A percentile compares a stretch with the other conserved stretches of the same genome.
Conservation (phyloP, 2,797 vertebrate genomes). For the Acropternis orthonyx region DNA sequence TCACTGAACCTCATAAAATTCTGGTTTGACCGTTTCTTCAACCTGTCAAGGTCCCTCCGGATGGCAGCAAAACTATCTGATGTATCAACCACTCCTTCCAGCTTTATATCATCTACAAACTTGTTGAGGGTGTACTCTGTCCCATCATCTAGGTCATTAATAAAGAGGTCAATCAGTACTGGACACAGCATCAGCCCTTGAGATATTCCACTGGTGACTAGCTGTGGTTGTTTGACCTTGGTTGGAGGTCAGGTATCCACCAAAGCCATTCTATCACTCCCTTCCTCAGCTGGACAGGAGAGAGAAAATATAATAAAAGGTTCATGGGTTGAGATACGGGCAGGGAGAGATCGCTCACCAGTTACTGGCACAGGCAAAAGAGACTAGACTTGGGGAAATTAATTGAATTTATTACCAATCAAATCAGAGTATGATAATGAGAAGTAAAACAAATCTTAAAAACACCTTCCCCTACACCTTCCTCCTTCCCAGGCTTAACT, state of each 20-base stretch:
- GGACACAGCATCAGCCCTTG: background rate
- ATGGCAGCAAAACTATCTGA: background rate
- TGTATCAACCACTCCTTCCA: background rate
- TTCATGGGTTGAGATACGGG: background rate
- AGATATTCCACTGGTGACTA: background rate
- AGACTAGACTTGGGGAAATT: background rate
- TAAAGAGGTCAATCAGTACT: background rate
- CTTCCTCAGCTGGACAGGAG: background rate
- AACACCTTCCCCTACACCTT: background rate
- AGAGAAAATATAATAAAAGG: background rate
- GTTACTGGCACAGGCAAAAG: background rate
- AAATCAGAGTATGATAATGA: background rate
- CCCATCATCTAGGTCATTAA: background rate
- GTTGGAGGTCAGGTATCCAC: background rate
- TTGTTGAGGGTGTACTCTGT: background rate
- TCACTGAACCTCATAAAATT: background rate
- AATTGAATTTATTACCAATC: background rate
- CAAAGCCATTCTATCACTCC: background rate
- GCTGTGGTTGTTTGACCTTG: background rate
- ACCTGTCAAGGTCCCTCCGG: background rate
- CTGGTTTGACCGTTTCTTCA: background rate
- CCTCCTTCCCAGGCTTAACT: background rate
- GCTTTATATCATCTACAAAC: background rate
- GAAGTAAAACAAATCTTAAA: background rate
- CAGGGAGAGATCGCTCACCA: background rate